These are phyloP conservation scores for Philopotamus ludificatus DNA, from an alignment of 1,140 invertebrate species.

Conservation along the genomic window DNA sequence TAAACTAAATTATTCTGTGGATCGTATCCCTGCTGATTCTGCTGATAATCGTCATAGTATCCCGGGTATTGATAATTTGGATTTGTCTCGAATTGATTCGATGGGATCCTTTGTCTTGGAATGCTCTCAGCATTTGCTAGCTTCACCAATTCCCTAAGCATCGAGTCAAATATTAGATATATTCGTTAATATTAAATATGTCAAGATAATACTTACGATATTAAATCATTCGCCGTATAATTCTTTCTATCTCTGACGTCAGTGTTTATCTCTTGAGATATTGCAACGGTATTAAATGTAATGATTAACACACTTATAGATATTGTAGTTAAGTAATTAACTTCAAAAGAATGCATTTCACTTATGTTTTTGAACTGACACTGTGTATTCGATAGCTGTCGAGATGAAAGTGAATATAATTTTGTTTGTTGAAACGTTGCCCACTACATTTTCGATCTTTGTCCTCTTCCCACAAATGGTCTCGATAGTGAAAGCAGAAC, in stretches of 20 bases:
- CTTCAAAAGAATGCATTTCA: too few species aligned
- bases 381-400: not conserved
- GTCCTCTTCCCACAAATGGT: conserved; percentile 6
- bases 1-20: not conserved
- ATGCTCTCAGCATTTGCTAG: conserved; percentile 17
- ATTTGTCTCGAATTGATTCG: conserved; percentile 7
- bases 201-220: conserved; percentile 31
- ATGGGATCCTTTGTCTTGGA: conserved; percentile 32
- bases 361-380: too few species aligned
- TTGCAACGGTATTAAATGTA: not conserved
- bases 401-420: not conserved
- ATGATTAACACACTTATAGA: too few species aligned
- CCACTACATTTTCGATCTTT: not conserved
- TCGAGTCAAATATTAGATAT: not conserved
- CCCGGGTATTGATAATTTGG: conserved; percentile 8
- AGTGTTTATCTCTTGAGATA: not conserved
- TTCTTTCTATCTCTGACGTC: conserved; percentile 11
- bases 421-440: not conserved
- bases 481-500: not conserved
- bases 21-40: conserved; percentile 5
- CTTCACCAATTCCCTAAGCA: conserved; percentile 25
- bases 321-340: too few species aligned
- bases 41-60: conserved; percentile 9
- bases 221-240: conserved; percentile 32
- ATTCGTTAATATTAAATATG: too few species aligned